phyloP scores from a whole-genome alignment of 2,888 invertebrate genomes.

The Heliconius erato region DNA sequence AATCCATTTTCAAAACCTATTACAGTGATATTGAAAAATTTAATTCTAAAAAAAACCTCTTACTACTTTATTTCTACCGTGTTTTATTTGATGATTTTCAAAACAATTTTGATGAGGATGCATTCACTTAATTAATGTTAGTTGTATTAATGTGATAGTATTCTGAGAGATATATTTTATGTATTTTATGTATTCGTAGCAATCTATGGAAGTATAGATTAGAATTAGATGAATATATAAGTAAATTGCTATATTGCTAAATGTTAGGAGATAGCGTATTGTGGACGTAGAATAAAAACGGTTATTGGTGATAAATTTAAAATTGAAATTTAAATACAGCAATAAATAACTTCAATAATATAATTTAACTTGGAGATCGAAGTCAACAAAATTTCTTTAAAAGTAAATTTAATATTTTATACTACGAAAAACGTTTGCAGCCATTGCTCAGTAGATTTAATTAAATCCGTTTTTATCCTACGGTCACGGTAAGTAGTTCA shows the following conservation, averaged over 20 bases:
- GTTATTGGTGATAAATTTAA: not conserved
- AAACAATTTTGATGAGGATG: not conserved
- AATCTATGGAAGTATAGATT: constrained; percentile 5
- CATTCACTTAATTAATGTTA: constrained; percentile 24
- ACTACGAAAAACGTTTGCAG: no score
- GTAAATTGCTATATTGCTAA: constrained; percentile 17
- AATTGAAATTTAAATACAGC: not conserved
- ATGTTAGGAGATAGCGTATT: not conserved
- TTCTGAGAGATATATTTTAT: constrained; percentile 35
- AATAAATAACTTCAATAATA: not conserved
- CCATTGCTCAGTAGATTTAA: no score
- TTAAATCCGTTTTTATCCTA: not conserved
- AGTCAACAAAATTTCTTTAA: not conserved
- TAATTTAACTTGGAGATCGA: not conserved
- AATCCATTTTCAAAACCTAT: not conserved
- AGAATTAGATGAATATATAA: not conserved
- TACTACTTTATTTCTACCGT: not conserved
- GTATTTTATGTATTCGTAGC: constrained; percentile 24
- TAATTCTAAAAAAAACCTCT: not conserved
- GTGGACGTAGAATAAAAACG: not conserved
- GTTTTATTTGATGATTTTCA: not conserved
- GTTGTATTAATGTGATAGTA: constrained; percentile 34
- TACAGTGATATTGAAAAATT: not conserved
- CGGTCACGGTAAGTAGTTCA: not conserved
- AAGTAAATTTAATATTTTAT: not conserved